Evolutionary conservation across 2,797 vertebrate species (phyloP), one percentile per base, ranked within the genome.

Genomic region (Platyrinchus mystaceus): DNA sequence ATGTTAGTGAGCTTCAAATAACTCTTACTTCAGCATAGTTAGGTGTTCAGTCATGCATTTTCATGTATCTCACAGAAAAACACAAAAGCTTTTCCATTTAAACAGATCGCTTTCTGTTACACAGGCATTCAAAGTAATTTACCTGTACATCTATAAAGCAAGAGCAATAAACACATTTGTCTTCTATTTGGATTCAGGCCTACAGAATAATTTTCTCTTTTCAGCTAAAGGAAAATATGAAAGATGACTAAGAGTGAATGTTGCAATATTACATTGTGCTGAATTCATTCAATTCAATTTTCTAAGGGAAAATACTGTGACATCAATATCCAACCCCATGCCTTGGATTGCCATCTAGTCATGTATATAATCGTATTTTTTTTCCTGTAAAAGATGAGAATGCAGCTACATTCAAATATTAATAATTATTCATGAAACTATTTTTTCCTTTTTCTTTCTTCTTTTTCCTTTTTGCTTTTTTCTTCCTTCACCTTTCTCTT

Each of bases 281-380:
- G 15, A 86, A 75, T 85, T 69, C 6, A 63, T 43, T 75, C 70
- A 64, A n/a, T 56, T 93, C 80, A 15, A 2, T 93, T 94, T 93
- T 91, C 49, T 77, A 44, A 66, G n/a, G n/a, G 53, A 91, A 96
- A 95, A 94, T 89, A 92, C 77, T 89, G 50, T 70, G 60, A 89
- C 64, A 81, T 62, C 30, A 70, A 10, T 83, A 89, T 86, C 66
- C 59, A 71, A 4, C 64, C 44, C 32, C 11, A 39, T 79, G 44
- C 70, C 52, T 92, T 82, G 14, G 32, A 90, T n/a, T 87, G 43
- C 28, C 55, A 59, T 52, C 47, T 69, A 90, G 19, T 43, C 30
- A 71, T n/a, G 5, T 56, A 55, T 20, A 78, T 37, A 75, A 50
- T 36, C 2, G 2, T 36, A 6, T 1, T 49, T 73, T 84, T 39